Evolutionary conservation across 2,888 invertebrate genomes (phyloP).

Genomic region (Ennomos erosarius): DNA sequence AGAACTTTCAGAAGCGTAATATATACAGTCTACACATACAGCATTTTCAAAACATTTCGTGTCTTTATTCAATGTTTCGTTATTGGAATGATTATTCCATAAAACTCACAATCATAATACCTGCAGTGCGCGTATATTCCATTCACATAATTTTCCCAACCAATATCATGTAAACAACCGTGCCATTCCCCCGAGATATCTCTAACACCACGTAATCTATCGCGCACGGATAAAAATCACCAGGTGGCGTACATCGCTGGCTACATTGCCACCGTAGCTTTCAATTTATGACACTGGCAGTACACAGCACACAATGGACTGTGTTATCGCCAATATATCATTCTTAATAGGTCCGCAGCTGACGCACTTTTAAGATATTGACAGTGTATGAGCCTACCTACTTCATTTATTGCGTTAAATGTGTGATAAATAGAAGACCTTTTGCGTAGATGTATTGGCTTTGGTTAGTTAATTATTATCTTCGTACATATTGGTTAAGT

Average conservation of each 20-base stretch:
- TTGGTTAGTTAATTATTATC: background rate
- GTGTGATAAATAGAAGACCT: constrained; percentile 23
- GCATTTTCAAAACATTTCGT: background rate
- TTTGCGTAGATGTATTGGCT: constrained; percentile 32
- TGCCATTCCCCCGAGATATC: constrained; percentile 44
- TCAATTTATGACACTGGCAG: constrained; percentile 47
- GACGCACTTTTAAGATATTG: constrained; percentile 68
- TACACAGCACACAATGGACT: constrained; percentile 66
- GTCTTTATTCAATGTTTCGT: background rate
- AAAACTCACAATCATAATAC: constrained; percentile 26
- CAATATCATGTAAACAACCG: constrained; percentile 42
- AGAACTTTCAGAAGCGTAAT: too few species aligned
- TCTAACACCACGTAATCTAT: constrained; percentile 57
- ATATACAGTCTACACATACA: background rate
- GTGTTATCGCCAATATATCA: constrained; percentile 64
- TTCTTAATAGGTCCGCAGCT: constrained; percentile 60
- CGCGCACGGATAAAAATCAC: constrained; percentile 56
- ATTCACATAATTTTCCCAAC: constrained; percentile 39
- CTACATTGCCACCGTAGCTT: constrained; percentile 42
- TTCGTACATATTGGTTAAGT: too few species aligned
- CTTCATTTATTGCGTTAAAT: constrained; percentile 44
- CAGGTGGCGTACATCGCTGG: constrained; percentile 57
- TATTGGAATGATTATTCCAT: constrained; percentile 16
- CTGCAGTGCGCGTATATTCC: constrained; percentile 24
- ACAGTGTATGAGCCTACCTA: constrained; percentile 51